Evolutionary conservation across 2,888 invertebrate genomes (phyloP), one percentile per base, ranked within the genome.

Genomic region (Mythimna ferrago): DNA sequence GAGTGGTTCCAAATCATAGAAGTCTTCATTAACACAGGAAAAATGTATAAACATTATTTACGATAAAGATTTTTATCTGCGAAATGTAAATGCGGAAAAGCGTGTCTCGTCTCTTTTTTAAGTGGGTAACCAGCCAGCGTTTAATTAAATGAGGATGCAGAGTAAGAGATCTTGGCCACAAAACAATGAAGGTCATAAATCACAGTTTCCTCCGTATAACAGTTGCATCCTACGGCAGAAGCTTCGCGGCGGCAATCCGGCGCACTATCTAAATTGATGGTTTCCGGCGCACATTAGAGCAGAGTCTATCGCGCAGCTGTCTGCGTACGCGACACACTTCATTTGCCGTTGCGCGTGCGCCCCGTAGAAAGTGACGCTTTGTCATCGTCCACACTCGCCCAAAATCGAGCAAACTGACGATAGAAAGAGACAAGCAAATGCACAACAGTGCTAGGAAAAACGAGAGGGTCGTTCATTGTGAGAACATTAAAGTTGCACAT

Each of bases 141-240:
- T 90, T 87, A 90, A 91, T 93, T 78, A 88, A 92, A 92, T 87
- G 89, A 92, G 92, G 92, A 93, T 91, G 90, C 87, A 83, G 84
- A 86, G 88, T 86, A 90, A 89, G 91, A 91, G 90, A 91, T 91
- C 91, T 89, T 88, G 89, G 88, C 90, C 90, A 92, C 94, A 93
- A 95, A 95, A 95, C 96, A 96, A 95, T 95, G 93, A 93, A 94
- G 91, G 92, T 92, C 94, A 92, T 96, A 96, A 96, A 96, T 95
- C 96, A 94, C 92, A 80, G 94, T 89, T 95, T 96, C 95, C 96
- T 95, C 91, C 90, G 89, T 92, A 88, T 92, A 94, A 94, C 94
- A 92, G 95, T 93, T 90, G 92, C 95, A 93, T 95, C 95, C 95
- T 94, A 94, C 93, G 89, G 90, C 91, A 92, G 92, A 88, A 93